A percentile compares a stretch with the other conserved stretches of the same genome.
phyloP scores from a whole-genome alignment of 1,140 invertebrate genomes.

The Pseudomyrmex pallidus region DNA sequence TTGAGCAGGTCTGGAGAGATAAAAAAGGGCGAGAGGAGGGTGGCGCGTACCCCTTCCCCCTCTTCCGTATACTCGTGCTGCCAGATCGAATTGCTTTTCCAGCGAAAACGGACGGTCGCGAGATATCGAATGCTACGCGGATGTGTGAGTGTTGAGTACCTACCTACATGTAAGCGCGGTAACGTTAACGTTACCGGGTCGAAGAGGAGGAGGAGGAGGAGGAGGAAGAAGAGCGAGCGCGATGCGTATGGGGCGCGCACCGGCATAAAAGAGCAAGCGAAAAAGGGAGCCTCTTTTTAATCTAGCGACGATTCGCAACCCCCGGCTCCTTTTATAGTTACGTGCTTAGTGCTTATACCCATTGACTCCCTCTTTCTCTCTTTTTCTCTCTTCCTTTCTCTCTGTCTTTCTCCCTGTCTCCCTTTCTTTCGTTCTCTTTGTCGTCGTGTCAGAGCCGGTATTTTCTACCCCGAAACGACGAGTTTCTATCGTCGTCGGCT shows the following conservation, averaged over 20 bases:
- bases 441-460: slow-evolving; percentile 51
- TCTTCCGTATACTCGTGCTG: slow-evolving; percentile 22
- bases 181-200: slow-evolving; percentile 61
- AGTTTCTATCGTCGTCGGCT: slow-evolving; percentile 49
- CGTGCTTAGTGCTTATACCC: slow-evolving; percentile 84
- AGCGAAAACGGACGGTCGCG: slow-evolving; percentile 61
- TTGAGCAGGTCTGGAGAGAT: slow-evolving; percentile 57
- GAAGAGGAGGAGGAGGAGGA: slow-evolving; percentile 25
- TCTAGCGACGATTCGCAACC: slow-evolving; percentile 84
- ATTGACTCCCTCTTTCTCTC: slow-evolving; percentile 73
- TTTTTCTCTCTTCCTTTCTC: slow-evolving; percentile 10
- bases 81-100: slow-evolving; percentile 74
- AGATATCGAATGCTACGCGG: slow-evolving; percentile 66
- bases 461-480: slow-evolving; percentile 31
- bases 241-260: slow-evolving; percentile 73
- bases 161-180: slow-evolving; percentile 42
- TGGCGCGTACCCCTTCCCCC: slow-evolving; percentile 17
- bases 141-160: slow-evolving; percentile 39
- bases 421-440: slow-evolving; percentile 53
- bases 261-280: slow-evolving; percentile 84
- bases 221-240: slow-evolving; percentile 52
- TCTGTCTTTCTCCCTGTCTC: slow-evolving; percentile 5
- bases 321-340: slow-evolving; percentile 83
- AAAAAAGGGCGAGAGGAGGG: slow-evolving; percentile 64
- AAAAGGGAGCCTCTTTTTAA: slow-evolving; percentile 85